Evolutionary conservation across 35 echinoderm and acorn worm species (phyloP), one percentile per base, ranked within the genome.

Genomic region (Apostichopus californicus): DNA sequence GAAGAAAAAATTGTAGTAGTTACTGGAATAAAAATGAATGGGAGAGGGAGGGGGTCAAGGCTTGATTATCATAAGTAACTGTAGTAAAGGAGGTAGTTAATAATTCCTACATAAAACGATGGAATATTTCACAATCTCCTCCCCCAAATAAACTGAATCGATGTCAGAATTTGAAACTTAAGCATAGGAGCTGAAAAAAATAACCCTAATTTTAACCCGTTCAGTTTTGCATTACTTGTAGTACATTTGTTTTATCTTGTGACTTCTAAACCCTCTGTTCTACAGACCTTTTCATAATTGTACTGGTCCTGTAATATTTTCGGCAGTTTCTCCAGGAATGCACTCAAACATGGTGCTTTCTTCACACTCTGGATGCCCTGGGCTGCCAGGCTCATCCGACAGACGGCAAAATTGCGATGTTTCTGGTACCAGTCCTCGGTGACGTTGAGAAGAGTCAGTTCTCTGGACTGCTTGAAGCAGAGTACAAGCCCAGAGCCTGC

Each of bases 241-340:
- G 34, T 46, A 46, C 1, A 46, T 46, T 46, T 46, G 2, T 46
- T 61, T 2, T 61, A 61, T 61, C 11, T 8, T 8, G 58, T 0
- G 58, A 61, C 58, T 61, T 61, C 58, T 9, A 12, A 11, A 2
- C 12, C 12, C 58, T 12, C 12, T 61, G 17, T 75, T 75, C 17
- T 75, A 14, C 71, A 14, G 11, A 79, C 97, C 95, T 99, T 99
- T 81, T 99, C 97, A 93, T 96, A 93, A 68, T 85, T 92, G 72
- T 99, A 96, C 92, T 99, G 97, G 54, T 96, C 95, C 86, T 96
- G 95, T 11, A 99, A 86, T 8, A 99, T 96, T 66, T 81, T 96
- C 5, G 97, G 97, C 5, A 99, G 79, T 77, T 92, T 94, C 58
- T 99, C 95, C 34, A 99, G 89, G 64, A 99, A 95, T 12, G 95